Percentiles rank a stretch among this genome's conserved stretches.
Evolutionary conservation across 2,113 vertebrate genomes (phyloP).

Genomic region (Crotophaga sulcirostris): DNA sequence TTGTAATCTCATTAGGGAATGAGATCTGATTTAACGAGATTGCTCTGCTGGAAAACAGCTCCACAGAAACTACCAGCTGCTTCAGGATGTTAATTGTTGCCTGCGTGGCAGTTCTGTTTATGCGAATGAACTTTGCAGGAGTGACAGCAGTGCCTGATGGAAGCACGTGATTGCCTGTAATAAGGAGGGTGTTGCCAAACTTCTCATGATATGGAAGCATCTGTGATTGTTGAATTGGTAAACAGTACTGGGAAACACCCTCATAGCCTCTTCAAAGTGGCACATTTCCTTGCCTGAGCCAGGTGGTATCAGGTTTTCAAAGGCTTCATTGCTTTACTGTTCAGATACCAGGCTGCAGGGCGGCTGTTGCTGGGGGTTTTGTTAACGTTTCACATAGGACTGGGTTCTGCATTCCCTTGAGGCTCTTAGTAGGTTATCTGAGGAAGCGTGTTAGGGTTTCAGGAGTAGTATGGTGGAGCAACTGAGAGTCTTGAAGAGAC

Average conservation of each 20-base stretch:
- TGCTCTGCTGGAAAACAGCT: background rate
- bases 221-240: background rate
- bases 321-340: background rate
- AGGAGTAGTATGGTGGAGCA: background rate
- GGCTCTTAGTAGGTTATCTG: background rate
- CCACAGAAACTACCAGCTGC: background rate
- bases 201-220: background rate
- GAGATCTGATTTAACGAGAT: constrained; percentile 3
- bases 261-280: background rate
- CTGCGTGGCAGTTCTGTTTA: background rate
- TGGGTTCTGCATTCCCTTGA: rapidly evolving
- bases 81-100: background rate
- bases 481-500: background rate
- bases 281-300: background rate
- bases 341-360: background rate
- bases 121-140: rapidly evolving
- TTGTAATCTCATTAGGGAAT: background rate
- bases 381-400: background rate
- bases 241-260: background rate
- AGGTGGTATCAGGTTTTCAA: background rate
- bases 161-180: background rate
- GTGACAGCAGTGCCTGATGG: background rate
- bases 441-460: background rate
- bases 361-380: background rate
- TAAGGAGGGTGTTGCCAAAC: background rate